Evolutionary conservation across 2,113 vertebrate genomes (phyloP).

Genomic region (Brienomyrus longianalis): DNA sequence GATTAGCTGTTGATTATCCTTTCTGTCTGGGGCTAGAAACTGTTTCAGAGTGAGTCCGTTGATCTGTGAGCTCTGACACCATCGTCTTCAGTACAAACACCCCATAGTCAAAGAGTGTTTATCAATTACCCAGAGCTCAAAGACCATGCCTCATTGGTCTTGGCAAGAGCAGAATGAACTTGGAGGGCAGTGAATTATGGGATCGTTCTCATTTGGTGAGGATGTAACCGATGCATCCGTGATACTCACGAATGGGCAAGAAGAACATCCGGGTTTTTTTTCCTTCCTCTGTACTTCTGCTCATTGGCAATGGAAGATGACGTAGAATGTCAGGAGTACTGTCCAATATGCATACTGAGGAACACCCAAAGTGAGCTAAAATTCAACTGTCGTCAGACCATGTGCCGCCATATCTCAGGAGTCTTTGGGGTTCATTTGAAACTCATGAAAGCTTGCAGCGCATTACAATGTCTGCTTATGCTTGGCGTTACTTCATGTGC

Average conservation of each 20-base stretch:
- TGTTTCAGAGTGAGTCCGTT: not conserved
- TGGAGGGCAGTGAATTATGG: not conserved
- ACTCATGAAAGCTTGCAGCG: not conserved
- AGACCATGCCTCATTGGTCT: not conserved
- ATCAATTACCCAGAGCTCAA: not conserved
- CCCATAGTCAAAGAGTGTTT: not conserved
- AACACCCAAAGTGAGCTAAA: not conserved
- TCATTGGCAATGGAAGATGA: not conserved
- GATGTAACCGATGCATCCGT: not conserved
- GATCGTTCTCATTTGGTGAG: not conserved
- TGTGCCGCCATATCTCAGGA: not conserved
- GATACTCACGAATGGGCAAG: not conserved
- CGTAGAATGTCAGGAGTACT: not conserved
- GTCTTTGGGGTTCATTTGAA: not conserved
- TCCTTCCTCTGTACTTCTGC: not conserved
- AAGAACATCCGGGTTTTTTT: not conserved
- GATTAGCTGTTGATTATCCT: not conserved
- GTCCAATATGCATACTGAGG: not conserved
- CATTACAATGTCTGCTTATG: not conserved
- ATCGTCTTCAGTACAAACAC: not conserved
- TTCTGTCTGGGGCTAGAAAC: not conserved
- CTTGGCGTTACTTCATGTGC: not conserved
- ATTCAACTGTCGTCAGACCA: not conserved
- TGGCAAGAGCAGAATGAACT: not conserved
- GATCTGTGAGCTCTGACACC: not conserved